Percentiles rank a stretch among this genome's conserved stretches.
Conservation (phyloP, 2,113 vertebrate species). For the Megaceryle maxima region DNA sequence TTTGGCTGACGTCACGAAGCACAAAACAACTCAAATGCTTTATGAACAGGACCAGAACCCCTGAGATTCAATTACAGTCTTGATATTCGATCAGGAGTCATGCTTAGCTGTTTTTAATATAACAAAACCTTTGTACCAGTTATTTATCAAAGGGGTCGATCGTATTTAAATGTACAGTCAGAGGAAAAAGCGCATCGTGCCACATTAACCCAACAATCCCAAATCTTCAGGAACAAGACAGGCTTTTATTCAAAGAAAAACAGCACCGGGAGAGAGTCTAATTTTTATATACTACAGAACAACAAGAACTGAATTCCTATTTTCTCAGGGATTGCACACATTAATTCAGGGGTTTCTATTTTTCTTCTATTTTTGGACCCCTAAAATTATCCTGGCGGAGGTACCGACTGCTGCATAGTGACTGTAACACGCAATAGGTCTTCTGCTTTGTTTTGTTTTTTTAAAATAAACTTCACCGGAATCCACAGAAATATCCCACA, state of each 20-base stretch:
- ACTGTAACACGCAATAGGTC: no score
- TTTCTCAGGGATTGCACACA: background rate
- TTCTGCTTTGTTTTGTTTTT: no score
- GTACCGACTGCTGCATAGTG: rapidly evolving
- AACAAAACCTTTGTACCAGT: conserved; percentile 69
- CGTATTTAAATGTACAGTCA: conserved; percentile 32
- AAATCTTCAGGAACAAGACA: background rate
- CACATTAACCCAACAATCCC: background rate
- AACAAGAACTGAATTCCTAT: background rate
- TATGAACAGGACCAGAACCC: conserved; percentile 78
- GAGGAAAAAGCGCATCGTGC: background rate
- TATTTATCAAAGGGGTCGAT: conserved; percentile 65
- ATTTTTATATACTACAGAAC: background rate
- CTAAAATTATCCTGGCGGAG: background rate
- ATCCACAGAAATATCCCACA: background rate
- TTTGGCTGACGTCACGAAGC: conserved; percentile 74
- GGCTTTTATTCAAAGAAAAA: background rate
- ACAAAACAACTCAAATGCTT: conserved; percentile 72
- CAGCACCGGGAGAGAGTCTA: background rate
- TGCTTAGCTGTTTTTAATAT: conserved; percentile 72
- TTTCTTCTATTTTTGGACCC: background rate
- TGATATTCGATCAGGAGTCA: conserved; percentile 73
- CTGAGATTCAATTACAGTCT: conserved; percentile 76
- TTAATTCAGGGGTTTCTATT: rapidly evolving
- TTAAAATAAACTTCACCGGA: background rate